Percentiles rank a stretch among this genome's conserved stretches.
Evolutionary conservation across 1,140 invertebrate genomes (phyloP).

Genomic region (Mizuhopecten yessoensis): DNA sequence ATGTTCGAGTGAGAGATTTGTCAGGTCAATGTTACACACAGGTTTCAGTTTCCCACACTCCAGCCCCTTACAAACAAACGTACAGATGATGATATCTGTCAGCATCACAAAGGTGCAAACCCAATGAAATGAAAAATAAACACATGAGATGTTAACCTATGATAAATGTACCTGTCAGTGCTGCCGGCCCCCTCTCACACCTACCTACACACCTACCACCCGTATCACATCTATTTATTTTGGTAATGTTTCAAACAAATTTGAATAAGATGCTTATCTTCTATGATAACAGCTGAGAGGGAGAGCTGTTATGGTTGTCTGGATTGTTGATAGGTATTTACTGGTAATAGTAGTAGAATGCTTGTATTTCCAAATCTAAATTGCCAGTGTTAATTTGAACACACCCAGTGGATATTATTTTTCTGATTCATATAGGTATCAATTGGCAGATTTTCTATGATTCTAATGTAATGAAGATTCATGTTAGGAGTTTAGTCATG

Average conservation of each 20-base stretch:
- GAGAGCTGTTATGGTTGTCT: neutral
- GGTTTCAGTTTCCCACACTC: neutral
- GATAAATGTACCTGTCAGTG: neutral
- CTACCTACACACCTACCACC: neutral
- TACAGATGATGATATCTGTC: conserved; percentile 38
- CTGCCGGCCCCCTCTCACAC: neutral
- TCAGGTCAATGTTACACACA: neutral
- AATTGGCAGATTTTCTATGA: too few relatives aligned
- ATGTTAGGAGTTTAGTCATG: too few relatives aligned
- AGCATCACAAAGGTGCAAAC: neutral
- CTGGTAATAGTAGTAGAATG: neutral
- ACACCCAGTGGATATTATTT: too few relatives aligned
- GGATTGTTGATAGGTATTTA: neutral
- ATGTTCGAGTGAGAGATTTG: too few relatives aligned
- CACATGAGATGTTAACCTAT: neutral
- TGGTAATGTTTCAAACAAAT: conserved; percentile 35
- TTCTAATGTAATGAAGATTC: too few relatives aligned
- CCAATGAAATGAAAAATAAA: conserved; percentile 18
- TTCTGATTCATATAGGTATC: neutral
- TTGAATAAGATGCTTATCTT: conserved; percentile 9
- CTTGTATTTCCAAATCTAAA: neutral
- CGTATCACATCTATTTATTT: neutral
- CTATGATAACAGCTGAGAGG: neutral
- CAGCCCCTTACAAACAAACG: neutral
- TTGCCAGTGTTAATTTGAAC: too few relatives aligned